phyloP scores from a whole-genome alignment of 2,113 vertebrate genomes.

The Oreochromis tanganicae region DNA sequence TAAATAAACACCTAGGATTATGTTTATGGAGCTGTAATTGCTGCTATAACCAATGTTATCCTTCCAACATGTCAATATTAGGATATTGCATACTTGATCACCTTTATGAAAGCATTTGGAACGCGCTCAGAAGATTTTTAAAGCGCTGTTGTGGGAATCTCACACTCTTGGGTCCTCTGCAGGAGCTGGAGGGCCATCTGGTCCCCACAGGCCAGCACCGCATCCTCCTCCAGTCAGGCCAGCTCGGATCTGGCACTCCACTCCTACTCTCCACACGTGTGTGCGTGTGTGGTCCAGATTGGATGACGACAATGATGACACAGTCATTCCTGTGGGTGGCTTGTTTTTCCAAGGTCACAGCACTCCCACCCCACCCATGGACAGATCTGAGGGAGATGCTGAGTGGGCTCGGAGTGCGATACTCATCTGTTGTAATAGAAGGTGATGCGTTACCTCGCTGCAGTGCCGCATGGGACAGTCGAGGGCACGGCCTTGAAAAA shows the following conservation, averaged over 20 bases:
- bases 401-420: constrained; percentile 30
- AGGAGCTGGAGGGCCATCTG: constrained; percentile 64
- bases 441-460: background rate
- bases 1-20: background rate
- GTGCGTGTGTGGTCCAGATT: constrained; percentile 61
- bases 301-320: constrained; percentile 57
- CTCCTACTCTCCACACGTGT: constrained; percentile 32
- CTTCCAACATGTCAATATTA: background rate
- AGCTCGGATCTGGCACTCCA: constrained; percentile 49
- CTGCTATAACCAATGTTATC: background rate
- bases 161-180: constrained; percentile 20
- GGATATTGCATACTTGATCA: background rate
- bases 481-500: background rate
- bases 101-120: background rate
- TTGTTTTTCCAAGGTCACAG: constrained; percentile 67
- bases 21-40: background rate
- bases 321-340: constrained; percentile 56
- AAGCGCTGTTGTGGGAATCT: constrained; percentile 10
- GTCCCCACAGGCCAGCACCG: constrained; percentile 36
- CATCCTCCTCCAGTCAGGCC: constrained; percentile 47
- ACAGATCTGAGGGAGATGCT: constrained; percentile 38
- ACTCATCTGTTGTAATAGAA: background rate
- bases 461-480: background rate
- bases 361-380: constrained; percentile 34
- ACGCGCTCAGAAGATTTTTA: background rate